A percentile compares a stretch with the other conserved stretches of the same genome.
Evolutionary conservation across 2,113 vertebrate species (phyloP).

Genomic region (cattle (Bos taurus)): DNA sequence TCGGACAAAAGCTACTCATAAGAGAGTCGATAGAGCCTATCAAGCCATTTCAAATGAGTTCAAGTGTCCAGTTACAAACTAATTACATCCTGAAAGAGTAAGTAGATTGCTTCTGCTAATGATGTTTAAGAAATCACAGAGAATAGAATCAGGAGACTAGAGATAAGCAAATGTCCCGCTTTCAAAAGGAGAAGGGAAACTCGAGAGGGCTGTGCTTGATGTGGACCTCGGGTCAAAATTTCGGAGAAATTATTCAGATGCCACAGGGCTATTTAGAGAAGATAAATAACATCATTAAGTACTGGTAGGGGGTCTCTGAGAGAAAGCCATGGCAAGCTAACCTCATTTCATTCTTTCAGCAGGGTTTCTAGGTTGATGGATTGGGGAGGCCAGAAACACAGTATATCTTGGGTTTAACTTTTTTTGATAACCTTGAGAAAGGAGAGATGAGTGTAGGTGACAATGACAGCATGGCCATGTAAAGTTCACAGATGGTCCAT

Average conservation of each 20-base stretch:
- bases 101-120: not conserved
- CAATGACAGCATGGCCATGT: not conserved
- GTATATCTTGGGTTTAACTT: not conserved
- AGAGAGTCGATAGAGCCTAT: not conserved
- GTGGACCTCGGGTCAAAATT: slow-evolving; percentile 1
- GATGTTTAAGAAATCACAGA: not conserved
- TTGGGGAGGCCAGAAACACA: not conserved
- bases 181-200: slow-evolving; percentile 8
- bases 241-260: slow-evolving; percentile 31
- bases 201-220: not conserved
- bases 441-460: not conserved
- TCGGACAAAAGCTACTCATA: not conserved
- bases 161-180: not conserved
- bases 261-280: slow-evolving; percentile 51
- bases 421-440: slow-evolving; percentile 40
- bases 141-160: not conserved
- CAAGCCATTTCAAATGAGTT: not conserved
- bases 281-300: slow-evolving; percentile 60
- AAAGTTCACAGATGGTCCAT: not conserved
- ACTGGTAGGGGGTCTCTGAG: slow-evolving; percentile 38
- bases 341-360: slow-evolving; percentile 23
- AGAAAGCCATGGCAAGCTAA: slow-evolving; percentile 20
- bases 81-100: slow-evolving; percentile 11
- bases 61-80: slow-evolving; percentile 1
- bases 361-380: slow-evolving; percentile 43